Percentiles rank a stretch among this genome's conserved stretches.
Conservation (phyloP, 2,888 invertebrate species). For the Cepaea hortensis region DNA sequence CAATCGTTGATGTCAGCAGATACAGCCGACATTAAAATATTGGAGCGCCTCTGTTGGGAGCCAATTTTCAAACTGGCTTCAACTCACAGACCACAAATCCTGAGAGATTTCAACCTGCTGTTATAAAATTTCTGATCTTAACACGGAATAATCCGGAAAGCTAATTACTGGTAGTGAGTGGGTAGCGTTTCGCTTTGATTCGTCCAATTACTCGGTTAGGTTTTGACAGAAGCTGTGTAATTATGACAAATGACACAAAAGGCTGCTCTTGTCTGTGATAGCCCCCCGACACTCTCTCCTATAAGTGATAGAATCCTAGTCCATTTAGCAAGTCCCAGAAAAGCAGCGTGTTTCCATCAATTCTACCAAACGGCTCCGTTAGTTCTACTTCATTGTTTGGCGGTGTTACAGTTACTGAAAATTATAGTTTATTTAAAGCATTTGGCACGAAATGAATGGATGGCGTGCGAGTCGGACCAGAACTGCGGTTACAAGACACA, state of each 20-base stretch:
- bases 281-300: neutral
- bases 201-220: conserved; percentile 24
- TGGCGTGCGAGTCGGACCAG: conserved; percentile 9
- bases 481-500: neutral
- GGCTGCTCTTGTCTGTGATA: conserved; percentile 16
- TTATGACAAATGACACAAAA: conserved; percentile 38
- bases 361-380: conserved; percentile 19
- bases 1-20: conserved; percentile 19
- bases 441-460: conserved; percentile 35
- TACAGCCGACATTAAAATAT: neutral
- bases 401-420: conserved; percentile 30
- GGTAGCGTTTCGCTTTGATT: conserved; percentile 13
- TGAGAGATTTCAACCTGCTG: conserved; percentile 23
- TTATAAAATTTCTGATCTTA: conserved; percentile 6
- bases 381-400: neutral
- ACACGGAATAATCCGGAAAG: conserved; percentile 9
- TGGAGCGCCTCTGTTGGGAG: conserved; percentile 19
- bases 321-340: conserved; percentile 7
- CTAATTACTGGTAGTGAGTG: conserved; percentile 23
- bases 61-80: conserved; percentile 36
- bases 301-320: conserved; percentile 5
- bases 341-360: conserved; percentile 15
- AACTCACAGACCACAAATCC: conserved; percentile 20
- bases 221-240: conserved; percentile 30
- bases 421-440: conserved; percentile 27